Evolutionary conservation across 92 coral and sea anemone species (phyloP).

Genomic region (Porites divaricata): DNA sequence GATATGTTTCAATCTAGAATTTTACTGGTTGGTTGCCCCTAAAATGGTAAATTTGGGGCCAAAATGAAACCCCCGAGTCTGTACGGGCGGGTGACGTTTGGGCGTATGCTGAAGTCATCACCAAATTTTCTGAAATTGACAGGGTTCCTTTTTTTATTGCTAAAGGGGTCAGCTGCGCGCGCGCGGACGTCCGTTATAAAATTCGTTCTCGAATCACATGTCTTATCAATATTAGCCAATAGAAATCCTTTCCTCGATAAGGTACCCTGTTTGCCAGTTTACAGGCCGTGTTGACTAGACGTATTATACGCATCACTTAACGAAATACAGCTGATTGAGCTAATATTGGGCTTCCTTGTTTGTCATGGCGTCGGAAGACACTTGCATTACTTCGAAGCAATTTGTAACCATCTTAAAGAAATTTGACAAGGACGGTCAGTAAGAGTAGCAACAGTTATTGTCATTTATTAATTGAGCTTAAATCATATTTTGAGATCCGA

Average conservation of each 20-base stretch:
- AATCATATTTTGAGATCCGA: neutral
- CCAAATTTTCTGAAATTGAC: no score
- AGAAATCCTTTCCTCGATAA: neutral
- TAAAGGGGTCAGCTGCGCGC: neutral
- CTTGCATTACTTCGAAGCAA: slow-evolving; percentile 11
- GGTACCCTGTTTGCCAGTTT: neutral
- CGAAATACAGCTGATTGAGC: neutral
- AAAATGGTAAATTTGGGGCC: no score
- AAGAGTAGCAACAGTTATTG: neutral
- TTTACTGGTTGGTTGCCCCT: no score
- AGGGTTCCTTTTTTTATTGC: no score
- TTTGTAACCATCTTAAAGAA: slow-evolving; percentile 26
- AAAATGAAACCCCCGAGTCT: no score
- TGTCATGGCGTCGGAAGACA: slow-evolving; percentile 18
- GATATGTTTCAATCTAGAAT: no score
- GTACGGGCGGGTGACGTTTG: no score
- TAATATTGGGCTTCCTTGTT: neutral
- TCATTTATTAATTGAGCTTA: neutral
- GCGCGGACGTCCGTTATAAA: neutral
- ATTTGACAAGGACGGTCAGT: slow-evolving; percentile 44
- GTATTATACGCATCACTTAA: neutral
- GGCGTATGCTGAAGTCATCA: no score
- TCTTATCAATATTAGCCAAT: slow-evolving; percentile 3
- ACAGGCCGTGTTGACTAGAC: neutral
- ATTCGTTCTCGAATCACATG: neutral